A percentile compares a stretch with the other conserved stretches of the same genome.
phyloP scores from a whole-genome alignment of 2,888 invertebrate species.

The Drosophila ezoana region DNA sequence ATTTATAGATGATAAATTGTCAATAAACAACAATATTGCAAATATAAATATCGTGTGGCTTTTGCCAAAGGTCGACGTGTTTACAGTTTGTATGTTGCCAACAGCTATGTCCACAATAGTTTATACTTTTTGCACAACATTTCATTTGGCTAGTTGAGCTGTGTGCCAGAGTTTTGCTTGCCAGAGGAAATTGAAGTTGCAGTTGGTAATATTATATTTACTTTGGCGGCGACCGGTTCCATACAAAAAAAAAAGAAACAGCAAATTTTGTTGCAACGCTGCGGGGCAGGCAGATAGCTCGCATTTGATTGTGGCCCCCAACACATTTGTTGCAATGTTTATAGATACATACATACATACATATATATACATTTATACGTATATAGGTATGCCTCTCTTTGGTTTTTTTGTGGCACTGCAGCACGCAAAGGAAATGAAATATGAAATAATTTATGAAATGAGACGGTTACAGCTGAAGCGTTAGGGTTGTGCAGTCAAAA shows the following conservation, averaged over 20 bases:
- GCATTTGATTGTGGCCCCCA: slow-evolving; percentile 25
- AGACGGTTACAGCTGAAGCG: slow-evolving; percentile 15
- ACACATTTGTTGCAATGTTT: slow-evolving; percentile 20
- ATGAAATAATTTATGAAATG: slow-evolving; percentile 72
- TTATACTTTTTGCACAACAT: not conserved
- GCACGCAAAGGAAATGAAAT: slow-evolving; percentile 73
- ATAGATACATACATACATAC: slow-evolving; percentile 1
- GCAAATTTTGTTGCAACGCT: slow-evolving; percentile 59
- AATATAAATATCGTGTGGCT: no score
- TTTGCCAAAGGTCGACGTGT: not conserved
- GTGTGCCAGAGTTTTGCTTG: slow-evolving; percentile 16
- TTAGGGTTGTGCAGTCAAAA: slow-evolving; percentile 32
- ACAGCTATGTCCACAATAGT: no score
- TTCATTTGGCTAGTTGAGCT: slow-evolving; percentile 9
- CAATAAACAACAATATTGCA: no score
- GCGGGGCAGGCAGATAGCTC: slow-evolving; percentile 35
- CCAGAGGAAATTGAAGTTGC: slow-evolving; percentile 48
- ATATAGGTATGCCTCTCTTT: slow-evolving; percentile 6
- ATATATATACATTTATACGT: not conserved
- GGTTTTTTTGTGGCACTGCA: slow-evolving; percentile 43
- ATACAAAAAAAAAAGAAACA: slow-evolving; percentile 2
- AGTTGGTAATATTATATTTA: slow-evolving; percentile 60
- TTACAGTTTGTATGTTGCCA: not conserved
- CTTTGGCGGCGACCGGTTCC: slow-evolving; percentile 37
- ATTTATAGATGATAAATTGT: no score